Base-by-base conservation (phyloP, 2,113 vertebrate genomes). In the Chlorodrepanis virens region DNA sequence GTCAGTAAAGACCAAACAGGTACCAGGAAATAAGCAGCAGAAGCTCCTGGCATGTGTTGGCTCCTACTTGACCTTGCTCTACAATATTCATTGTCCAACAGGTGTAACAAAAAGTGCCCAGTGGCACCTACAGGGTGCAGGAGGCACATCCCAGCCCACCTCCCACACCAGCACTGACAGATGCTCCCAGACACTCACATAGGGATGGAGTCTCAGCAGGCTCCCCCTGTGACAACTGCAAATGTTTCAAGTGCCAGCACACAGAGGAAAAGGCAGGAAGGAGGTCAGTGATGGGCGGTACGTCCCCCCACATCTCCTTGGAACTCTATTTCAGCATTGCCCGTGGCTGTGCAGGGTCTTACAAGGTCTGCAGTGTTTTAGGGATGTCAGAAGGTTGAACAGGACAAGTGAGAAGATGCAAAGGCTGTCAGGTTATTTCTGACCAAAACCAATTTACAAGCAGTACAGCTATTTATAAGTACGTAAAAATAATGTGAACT, bases 251-350 rank as follows among this genome's bases (percentile, higher is more conserved):
- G 69, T 6, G 29, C 65, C 72, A 79, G 45, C 37, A 60, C 2
- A 1, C 45, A 68, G 69, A 63, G 78, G 27, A 56, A 79, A 50
- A 67, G 37, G 81, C 72, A 65, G 45, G 33, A 75, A 65, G 45
- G 33, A 75, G 69, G 21, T 47, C 68, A 33, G 13, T 4, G 60
- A n/a, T 3, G 11, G 31, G 47, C n/a, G 14, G 9, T n/a, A 47
- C 0, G 0, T 29, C n/a, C 57, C 9, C 14, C 20, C 64, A 70
- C 67, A 29, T 3, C 45, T 74, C 54, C 28, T 2, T 3, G 6
- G 42, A 56, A 67, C 57, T 44, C 63, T 31, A 2, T 21, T 63
- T 20, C 4, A 3, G 80, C 69, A 42, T 1, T 21, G 28, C 12
- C 76, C 3, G 1, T 21, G 71, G 59, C n/a, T 53, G 45, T 19